Conservation (phyloP, 1,140 invertebrate genomes). For the Acromyrmex heyeri region DNA sequence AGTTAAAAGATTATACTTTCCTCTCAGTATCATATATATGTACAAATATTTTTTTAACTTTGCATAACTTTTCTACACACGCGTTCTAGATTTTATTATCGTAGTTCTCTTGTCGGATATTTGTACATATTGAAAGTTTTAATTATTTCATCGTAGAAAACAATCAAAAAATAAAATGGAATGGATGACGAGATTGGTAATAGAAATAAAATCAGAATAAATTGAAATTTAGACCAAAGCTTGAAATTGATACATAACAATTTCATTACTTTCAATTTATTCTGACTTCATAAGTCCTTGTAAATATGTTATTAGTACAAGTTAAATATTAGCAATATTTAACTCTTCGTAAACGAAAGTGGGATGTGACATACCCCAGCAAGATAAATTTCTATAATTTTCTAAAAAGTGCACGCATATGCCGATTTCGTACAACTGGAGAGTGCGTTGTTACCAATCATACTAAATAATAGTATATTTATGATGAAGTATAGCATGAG, state of each 20-base stretch:
- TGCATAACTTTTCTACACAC: neutral
- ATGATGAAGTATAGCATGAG: too few relatives aligned
- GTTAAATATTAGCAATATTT: too few relatives aligned
- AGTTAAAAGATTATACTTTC: neutral
- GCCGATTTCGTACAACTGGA: too few relatives aligned
- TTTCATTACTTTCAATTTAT: conserved; percentile 34
- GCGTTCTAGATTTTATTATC: neutral
- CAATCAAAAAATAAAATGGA: conserved; percentile 47
- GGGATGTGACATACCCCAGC: too few relatives aligned
- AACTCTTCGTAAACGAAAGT: too few relatives aligned
- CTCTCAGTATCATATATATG: neutral
- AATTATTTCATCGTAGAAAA: conserved; percentile 39
- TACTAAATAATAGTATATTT: too few relatives aligned
- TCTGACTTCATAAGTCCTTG: neutral
- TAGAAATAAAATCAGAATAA: conserved; percentile 42
- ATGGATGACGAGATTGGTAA: conserved; percentile 12
- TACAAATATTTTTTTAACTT: neutral
- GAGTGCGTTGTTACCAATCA: too few relatives aligned
- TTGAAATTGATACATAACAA: conserved; percentile 19
- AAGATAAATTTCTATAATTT: too few relatives aligned
- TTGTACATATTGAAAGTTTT: conserved; percentile 5
- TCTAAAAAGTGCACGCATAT: too few relatives aligned
- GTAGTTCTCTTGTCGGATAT: neutral
- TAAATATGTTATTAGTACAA: neutral
- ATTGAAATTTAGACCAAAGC: conserved; percentile 21